Percentiles rank a stretch among this genome's conserved stretches.
Evolutionary conservation across 2,888 invertebrate species (phyloP).

Genomic region (Resseliella maxima): DNA sequence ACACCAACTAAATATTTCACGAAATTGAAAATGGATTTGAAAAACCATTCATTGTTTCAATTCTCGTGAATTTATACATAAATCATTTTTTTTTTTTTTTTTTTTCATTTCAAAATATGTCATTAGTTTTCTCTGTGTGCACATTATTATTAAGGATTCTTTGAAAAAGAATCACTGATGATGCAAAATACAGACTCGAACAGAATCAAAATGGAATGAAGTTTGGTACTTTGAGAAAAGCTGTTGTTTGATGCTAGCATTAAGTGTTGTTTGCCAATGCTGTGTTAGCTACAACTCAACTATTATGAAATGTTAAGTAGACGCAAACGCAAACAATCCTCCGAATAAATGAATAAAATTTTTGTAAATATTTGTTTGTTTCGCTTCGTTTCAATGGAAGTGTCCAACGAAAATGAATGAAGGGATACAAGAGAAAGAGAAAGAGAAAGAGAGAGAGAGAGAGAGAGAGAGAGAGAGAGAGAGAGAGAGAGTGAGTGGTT

Average conservation of each 20-base stretch:
- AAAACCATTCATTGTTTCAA: no score
- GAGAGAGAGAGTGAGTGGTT: background rate
- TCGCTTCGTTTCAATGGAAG: background rate
- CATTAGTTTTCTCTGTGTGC: no score
- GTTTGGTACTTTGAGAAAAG: background rate
- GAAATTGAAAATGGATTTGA: no score
- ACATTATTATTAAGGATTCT: no score
- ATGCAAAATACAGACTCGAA: background rate
- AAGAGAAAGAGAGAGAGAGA: no score
- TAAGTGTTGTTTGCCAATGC: background rate
- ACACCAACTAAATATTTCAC: no score
- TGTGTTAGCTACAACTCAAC: background rate
- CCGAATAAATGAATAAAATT: slow-evolving; percentile 47
- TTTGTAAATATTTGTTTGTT: slow-evolving; percentile 39
- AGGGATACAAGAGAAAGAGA: no score
- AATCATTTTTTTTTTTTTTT: no score
- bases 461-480: no score
- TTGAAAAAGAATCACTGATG: background rate
- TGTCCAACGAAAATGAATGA: background rate
- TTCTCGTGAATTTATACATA: no score
- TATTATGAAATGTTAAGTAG: slow-evolving; percentile 36
- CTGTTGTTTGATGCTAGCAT: background rate
- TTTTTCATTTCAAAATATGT: no score
- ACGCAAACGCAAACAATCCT: slow-evolving; percentile 43
- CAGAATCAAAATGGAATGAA: background rate